Conservation (phyloP, 2,888 invertebrate genomes). For the Norana najaformis region DNA sequence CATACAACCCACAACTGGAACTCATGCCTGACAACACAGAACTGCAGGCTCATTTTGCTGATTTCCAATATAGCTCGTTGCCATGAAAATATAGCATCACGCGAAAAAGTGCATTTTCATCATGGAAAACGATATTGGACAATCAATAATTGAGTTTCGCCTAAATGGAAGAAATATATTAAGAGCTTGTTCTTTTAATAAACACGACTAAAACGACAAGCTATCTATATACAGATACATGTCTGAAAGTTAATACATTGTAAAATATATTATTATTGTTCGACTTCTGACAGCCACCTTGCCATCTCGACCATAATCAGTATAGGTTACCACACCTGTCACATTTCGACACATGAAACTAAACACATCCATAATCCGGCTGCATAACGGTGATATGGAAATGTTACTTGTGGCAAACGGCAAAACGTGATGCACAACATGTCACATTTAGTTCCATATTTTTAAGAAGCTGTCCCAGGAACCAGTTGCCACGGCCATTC, state of each 20-base stretch:
- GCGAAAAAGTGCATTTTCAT: neutral
- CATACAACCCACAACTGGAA: neutral
- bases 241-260: constrained; percentile 13
- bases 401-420: constrained; percentile 1
- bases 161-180: constrained; percentile 1
- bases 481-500: constrained; percentile 99
- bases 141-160: constrained; percentile 7
- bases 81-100: constrained; percentile 13
- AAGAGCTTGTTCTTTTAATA: constrained; percentile 7
- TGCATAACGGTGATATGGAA: constrained; percentile 24
- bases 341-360: neutral
- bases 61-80: neutral
- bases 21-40: neutral
- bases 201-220: constrained; percentile 13
- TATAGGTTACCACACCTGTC: constrained; percentile 7
- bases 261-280: constrained; percentile 13
- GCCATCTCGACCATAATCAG: neutral
- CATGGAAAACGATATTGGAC: neutral
- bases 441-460: constrained; percentile 89
- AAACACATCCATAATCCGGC: constrained; percentile 1
- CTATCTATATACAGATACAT: constrained; percentile 13
- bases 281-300: neutral
- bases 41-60: neutral
- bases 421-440: neutral
- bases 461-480: constrained; percentile 99